A percentile compares a stretch with the other conserved stretches of the same genome.
phyloP scores from a whole-genome alignment of 1,140 invertebrate genomes.

The Zaprionus ghesquierei region DNA sequence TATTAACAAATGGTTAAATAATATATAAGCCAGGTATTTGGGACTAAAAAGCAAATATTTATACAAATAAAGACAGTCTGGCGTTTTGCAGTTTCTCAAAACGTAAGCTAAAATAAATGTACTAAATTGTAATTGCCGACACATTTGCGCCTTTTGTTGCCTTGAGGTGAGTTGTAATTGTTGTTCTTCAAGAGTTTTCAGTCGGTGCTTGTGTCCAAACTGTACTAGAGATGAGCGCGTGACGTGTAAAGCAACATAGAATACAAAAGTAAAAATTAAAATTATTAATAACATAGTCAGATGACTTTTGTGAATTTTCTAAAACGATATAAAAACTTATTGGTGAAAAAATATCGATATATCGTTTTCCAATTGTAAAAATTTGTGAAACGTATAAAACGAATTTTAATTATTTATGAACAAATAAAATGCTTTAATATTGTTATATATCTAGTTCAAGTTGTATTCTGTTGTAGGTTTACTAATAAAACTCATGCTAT shows the following conservation, averaged over 20 bases:
- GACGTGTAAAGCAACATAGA: neutral
- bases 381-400: neutral
- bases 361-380: neutral
- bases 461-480: neutral
- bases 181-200: constrained; percentile 20
- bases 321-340: neutral
- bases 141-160: constrained; percentile 39
- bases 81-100: neutral
- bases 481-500: neutral
- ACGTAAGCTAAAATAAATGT: constrained; percentile 16
- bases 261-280: neutral
- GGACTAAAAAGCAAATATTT: constrained; percentile 25
- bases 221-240: constrained; percentile 44
- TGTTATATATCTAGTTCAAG: neutral
- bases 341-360: neutral
- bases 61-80: constrained; percentile 9
- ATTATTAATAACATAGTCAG: neutral
- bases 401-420: neutral
- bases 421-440: neutral
- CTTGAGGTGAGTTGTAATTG: constrained; percentile 42
- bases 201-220: constrained; percentile 25
- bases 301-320: neutral
- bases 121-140: constrained; percentile 25
- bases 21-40: constrained; percentile 48
- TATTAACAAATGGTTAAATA: constrained; percentile 66